These are phyloP conservation scores for Anser brachyrhynchus DNA, from an alignment of 2,113 vertebrate genomes.

Conservation along the genomic window DNA sequence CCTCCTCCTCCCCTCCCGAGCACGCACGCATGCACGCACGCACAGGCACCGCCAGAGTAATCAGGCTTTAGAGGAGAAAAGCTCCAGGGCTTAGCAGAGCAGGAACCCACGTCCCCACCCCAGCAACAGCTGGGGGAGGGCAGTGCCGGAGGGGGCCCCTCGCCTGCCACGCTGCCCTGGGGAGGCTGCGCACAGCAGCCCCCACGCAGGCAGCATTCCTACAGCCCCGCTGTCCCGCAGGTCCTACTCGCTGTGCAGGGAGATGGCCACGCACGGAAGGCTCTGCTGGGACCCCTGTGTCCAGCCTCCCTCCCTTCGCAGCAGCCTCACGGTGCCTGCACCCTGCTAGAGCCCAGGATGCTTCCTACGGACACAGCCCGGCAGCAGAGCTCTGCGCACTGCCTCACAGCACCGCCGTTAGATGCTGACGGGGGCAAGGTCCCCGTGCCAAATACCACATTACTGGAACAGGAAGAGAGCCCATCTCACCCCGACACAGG, in stretches of 20 bases:
- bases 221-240: not conserved
- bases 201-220: not conserved
- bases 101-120: constrained; percentile 55
- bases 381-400: fast-evolving
- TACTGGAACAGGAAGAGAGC: not conserved
- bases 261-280: fast-evolving
- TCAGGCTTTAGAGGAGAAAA: constrained; percentile 74
- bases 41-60: constrained; percentile 63
- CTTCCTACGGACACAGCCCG: not conserved
- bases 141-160: not conserved
- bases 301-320: no score
- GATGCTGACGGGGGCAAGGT: not conserved
- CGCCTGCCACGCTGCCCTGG: not conserved
- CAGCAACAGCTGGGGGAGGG: constrained; percentile 37
- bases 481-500: not conserved
- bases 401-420: fast-evolving
- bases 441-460: not conserved
- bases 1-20: constrained; percentile 42
- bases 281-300: not conserved
- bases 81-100: constrained; percentile 67
- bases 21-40: constrained; percentile 12
- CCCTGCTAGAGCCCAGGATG: not conserved
- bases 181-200: not conserved
- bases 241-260: not conserved
- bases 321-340: not conserved